Evolutionary conservation across 92 coral and sea anemone genomes (phyloP).

Genomic region (Heliopora coerulea): DNA sequence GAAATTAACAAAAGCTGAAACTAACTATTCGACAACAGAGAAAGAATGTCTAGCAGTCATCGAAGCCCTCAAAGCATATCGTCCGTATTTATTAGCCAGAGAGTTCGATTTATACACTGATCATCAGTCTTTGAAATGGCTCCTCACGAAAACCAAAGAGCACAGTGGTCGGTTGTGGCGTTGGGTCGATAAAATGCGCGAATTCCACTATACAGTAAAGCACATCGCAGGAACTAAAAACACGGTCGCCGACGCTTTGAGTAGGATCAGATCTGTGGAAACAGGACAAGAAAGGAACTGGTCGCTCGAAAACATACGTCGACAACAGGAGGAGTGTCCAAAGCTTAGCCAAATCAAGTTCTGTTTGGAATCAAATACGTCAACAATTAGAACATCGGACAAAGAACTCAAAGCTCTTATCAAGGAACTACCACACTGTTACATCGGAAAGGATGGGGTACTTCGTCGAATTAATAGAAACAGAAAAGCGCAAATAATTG

Average conservation of each 20-base stretch:
- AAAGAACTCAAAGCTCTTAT: conserved; percentile 39
- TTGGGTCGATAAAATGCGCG: conserved; percentile 59
- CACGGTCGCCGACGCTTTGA: conserved; percentile 56
- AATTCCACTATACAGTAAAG: conserved; percentile 58
- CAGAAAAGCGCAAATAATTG: conserved; percentile 41
- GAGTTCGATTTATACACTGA: conserved; percentile 53
- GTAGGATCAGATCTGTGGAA: conserved; percentile 44
- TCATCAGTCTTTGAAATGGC: conserved; percentile 34
- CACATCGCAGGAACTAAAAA: conserved; percentile 55
- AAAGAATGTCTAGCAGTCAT: conserved; percentile 58
- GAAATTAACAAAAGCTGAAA: conserved; percentile 46
- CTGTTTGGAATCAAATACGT: conserved; percentile 35
- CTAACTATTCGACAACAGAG: conserved; percentile 60
- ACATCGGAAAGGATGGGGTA: conserved; percentile 35
- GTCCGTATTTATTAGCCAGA: conserved; percentile 41
- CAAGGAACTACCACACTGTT: conserved; percentile 23
- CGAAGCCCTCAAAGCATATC: conserved; percentile 54
- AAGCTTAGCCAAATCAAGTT: conserved; percentile 37
- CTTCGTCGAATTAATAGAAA: conserved; percentile 27
- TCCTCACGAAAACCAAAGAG: conserved; percentile 40
- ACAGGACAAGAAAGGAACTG: conserved; percentile 17
- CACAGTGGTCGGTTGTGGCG: conserved; percentile 62
- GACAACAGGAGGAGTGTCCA: conserved; percentile 50
- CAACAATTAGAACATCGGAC: conserved; percentile 1
- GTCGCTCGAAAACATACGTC: conserved; percentile 46